Evolutionary conservation across 2,888 invertebrate genomes (phyloP).

Genomic region (Caradrina kadenii): DNA sequence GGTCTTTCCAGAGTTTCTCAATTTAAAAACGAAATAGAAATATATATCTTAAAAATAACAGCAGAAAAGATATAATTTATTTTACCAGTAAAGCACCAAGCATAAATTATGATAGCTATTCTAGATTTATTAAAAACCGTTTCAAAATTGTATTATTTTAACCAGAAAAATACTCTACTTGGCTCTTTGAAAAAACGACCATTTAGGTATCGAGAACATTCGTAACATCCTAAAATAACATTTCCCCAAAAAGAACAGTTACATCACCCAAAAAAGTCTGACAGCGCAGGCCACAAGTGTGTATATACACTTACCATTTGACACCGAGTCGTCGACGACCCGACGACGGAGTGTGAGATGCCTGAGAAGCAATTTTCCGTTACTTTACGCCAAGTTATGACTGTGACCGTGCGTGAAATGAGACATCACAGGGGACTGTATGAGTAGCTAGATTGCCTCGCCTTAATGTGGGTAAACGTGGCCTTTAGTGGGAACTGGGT

Average conservation of each 20-base stretch:
- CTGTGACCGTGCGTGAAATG: slow-evolving; percentile 67
- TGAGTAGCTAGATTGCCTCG: slow-evolving; percentile 59
- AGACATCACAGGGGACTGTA: slow-evolving; percentile 58
- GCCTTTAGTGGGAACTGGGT: slow-evolving; percentile 45
- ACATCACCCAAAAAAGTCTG: slow-evolving; percentile 8
- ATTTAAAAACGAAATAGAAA: neutral
- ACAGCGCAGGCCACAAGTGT: slow-evolving; percentile 33
- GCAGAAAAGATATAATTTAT: no score
- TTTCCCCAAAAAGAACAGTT: neutral
- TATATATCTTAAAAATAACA: neutral
- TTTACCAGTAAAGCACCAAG: neutral
- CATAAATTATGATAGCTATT: neutral
- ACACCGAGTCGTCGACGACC: slow-evolving; percentile 39
- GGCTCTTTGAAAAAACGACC: neutral
- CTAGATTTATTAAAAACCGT: neutral
- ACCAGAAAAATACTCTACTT: neutral
- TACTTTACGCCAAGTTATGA: slow-evolving; percentile 67
- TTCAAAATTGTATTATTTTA: neutral
- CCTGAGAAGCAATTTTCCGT: slow-evolving; percentile 68
- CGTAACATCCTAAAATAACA: slow-evolving; percentile 8
- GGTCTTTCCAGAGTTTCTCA: neutral
- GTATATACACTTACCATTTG: slow-evolving; percentile 44
- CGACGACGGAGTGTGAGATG: slow-evolving; percentile 54
- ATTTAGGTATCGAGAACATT: neutral
- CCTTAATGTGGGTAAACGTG: slow-evolving; percentile 48